These are phyloP conservation scores for Philhelius pedissequus DNA, from an alignment of 2,888 invertebrate species.

Conservation along the genomic window DNA sequence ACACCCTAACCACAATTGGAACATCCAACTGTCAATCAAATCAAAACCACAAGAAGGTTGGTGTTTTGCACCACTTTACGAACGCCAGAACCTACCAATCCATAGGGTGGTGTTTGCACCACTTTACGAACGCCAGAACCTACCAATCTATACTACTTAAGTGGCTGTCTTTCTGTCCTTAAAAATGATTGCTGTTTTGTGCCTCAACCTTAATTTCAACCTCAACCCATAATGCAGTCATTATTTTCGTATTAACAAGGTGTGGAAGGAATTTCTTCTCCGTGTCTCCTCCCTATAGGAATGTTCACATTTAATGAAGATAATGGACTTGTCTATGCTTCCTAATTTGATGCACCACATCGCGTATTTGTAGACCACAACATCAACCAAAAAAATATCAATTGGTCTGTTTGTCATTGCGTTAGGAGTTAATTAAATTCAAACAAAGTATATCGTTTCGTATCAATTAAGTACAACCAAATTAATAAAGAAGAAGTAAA, in stretches of 20 bases:
- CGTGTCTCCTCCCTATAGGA: conserved; percentile 9
- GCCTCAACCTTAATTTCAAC: conserved; percentile 30
- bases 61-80: too few species aligned
- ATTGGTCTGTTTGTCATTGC: conserved; percentile 51
- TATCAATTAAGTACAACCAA: conserved; percentile 47
- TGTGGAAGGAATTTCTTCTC: conserved; percentile 77
- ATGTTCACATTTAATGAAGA: conserved; percentile 60
- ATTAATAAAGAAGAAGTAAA: not conserved
- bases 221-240: conserved; percentile 77
- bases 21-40: too few species aligned
- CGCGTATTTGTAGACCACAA: too few species aligned
- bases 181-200: conserved; percentile 68
- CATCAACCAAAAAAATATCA: conserved; percentile 22
- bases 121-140: too few species aligned
- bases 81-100: too few species aligned
- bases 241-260: conserved; percentile 81
- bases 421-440: conserved; percentile 58
- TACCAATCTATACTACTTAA: too few species aligned
- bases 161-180: conserved; percentile 66
- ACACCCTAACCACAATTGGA: too few species aligned
- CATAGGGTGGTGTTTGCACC: too few species aligned
- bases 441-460: conserved; percentile 57
- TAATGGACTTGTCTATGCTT: conserved; percentile 60
- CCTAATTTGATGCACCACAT: conserved; percentile 50
- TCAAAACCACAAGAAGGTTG: too few species aligned